Percentiles rank a stretch among this genome's conserved stretches.
These are phyloP conservation scores for Umimayanthus chanpuru DNA, from an alignment of 92 coral and sea anemone species.

Conservation along the genomic window DNA sequence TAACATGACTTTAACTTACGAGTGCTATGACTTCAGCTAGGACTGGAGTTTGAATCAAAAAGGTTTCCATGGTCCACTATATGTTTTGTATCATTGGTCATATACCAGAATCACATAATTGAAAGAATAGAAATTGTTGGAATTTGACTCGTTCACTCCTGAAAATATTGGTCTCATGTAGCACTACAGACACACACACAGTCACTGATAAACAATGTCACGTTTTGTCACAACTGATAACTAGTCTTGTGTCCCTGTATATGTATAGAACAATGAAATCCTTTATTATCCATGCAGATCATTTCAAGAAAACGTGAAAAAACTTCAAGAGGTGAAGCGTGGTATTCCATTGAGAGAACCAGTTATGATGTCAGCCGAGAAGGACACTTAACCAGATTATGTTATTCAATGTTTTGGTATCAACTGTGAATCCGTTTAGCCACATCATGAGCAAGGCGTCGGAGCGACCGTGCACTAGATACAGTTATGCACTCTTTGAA, in stretches of 20 bases:
- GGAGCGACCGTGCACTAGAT: neutral
- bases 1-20: too few species aligned
- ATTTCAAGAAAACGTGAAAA: slow-evolving; percentile 77
- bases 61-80: too few species aligned
- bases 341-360: neutral
- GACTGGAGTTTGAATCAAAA: too few species aligned
- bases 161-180: too few species aligned
- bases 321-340: slow-evolving; percentile 59
- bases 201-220: too few species aligned
- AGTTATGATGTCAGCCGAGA: slow-evolving; percentile 5
- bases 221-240: neutral
- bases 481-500: neutral
- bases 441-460: neutral
- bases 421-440: neutral
- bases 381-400: neutral
- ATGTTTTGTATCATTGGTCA: too few species aligned
- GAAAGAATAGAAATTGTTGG: too few species aligned
- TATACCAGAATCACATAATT: too few species aligned
- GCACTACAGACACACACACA: too few species aligned
- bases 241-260: neutral
- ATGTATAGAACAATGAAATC: neutral
- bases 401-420: neutral
- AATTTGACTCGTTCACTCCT: too few species aligned
- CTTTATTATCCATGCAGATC: slow-evolving; percentile 46
- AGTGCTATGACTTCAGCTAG: too few species aligned